phyloP scores from a whole-genome alignment of 2,797 vertebrate genomes.

The Clangula hyemalis region DNA sequence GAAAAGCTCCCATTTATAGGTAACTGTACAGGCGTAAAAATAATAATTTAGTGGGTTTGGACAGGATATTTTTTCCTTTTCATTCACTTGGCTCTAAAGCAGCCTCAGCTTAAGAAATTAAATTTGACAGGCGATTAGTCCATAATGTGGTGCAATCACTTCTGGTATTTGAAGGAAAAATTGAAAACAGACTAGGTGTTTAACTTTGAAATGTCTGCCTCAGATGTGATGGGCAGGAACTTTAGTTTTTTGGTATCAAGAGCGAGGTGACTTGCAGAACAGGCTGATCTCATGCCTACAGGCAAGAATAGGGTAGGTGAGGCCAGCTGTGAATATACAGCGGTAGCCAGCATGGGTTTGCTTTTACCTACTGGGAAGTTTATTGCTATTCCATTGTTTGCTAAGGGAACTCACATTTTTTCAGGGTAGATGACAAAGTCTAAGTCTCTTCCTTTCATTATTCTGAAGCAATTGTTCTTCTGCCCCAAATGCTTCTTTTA shows the following conservation, averaged over 20 bases:
- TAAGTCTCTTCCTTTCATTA: neutral
- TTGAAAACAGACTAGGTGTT: slow-evolving; percentile 57
- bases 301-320: neutral
- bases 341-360: slow-evolving; percentile 14
- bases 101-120: slow-evolving; percentile 69
- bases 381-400: slow-evolving; percentile 11
- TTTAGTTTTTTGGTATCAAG: neutral
- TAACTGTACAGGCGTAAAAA: slow-evolving; percentile 45
- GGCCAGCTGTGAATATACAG: slow-evolving; percentile 8
- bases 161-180: slow-evolving; percentile 67
- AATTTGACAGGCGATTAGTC: slow-evolving; percentile 74
- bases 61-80: slow-evolving; percentile 54
- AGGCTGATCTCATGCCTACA: neutral
- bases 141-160: slow-evolving; percentile 66
- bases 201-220: slow-evolving; percentile 51
- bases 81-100: slow-evolving; percentile 57
- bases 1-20: slow-evolving; percentile 31
- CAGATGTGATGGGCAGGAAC: neutral
- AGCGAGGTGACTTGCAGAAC: neutral
- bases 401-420: neutral
- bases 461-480: neutral
- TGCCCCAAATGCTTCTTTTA: neutral
- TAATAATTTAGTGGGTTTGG: slow-evolving; percentile 49
- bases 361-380: slow-evolving; percentile 33
- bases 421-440: neutral